Percentiles rank a stretch among this genome's conserved stretches.
These are phyloP conservation scores for Clarias platycephalus DNA, from an alignment of 2,797 vertebrate genomes.

Conservation along the genomic window DNA sequence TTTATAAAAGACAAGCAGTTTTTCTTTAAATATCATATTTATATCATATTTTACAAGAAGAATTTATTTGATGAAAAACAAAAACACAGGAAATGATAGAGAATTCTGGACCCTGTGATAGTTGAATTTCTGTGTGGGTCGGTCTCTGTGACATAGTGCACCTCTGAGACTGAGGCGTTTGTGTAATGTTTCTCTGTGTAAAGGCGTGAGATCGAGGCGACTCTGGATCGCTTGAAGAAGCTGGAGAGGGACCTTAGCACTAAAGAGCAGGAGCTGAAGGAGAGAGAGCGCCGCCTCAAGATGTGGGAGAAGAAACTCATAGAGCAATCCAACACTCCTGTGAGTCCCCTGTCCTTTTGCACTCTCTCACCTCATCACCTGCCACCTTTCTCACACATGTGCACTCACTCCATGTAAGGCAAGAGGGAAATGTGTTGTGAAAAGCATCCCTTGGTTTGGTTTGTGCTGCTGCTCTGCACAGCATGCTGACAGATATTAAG, in stretches of 20 bases:
- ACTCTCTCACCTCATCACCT: constrained; percentile 13
- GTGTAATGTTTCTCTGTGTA: constrained; percentile 20
- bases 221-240: constrained; percentile 95
- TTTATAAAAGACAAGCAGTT: neutral
- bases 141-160: constrained; percentile 3
- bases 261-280: constrained; percentile 96
- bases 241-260: constrained; percentile 96
- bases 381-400: constrained; percentile 1
- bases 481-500: constrained; percentile 28
- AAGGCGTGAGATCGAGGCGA: constrained; percentile 97
- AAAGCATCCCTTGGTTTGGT: neutral
- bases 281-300: constrained; percentile 88
- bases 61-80: too few relatives aligned
- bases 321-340: constrained; percentile 92
- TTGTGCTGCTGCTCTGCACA: neutral
- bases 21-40: neutral
- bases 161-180: constrained; percentile 3
- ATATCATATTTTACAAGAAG: neutral
- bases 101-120: neutral
- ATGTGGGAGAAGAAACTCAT: constrained; percentile 98
- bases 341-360: constrained; percentile 73
- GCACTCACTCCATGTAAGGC: constrained; percentile 8
- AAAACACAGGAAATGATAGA: neutral
- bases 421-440: neutral
- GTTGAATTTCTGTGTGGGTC: neutral